Conservation (phyloP, 2,888 invertebrate species). For the Mesorhabditis belari region DNA sequence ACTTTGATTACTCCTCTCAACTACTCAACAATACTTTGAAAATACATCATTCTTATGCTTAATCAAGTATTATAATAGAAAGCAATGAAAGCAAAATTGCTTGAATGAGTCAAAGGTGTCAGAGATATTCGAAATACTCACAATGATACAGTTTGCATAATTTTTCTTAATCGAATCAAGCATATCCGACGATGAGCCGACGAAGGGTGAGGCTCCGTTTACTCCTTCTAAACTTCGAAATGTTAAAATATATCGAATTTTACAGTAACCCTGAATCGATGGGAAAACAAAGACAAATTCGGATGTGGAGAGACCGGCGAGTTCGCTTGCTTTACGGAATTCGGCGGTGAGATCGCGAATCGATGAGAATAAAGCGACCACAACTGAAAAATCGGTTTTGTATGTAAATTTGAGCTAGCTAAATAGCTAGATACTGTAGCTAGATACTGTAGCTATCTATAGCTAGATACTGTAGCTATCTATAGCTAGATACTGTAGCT, state of each 20-base stretch:
- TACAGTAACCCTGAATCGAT: slow-evolving; percentile 18
- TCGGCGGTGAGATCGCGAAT: slow-evolving; percentile 17
- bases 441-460: too few relatives aligned
- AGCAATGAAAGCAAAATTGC: too few relatives aligned
- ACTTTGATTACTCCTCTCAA: too few relatives aligned
- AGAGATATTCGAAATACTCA: too few relatives aligned
- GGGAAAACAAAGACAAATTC: slow-evolving; percentile 31
- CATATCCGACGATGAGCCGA: slow-evolving; percentile 7
- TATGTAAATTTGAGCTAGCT: background rate
- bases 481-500: too few relatives aligned
- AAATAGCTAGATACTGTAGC: background rate
- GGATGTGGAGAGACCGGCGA: slow-evolving; percentile 11
- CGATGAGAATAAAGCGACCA: slow-evolving; percentile 28
- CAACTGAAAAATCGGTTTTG: slow-evolving; percentile 21
- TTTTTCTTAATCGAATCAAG: slow-evolving; percentile 7
- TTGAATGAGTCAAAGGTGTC: too few relatives aligned
- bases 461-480: too few relatives aligned
- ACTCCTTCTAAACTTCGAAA: slow-evolving; percentile 8
- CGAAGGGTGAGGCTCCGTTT: slow-evolving; percentile 17
- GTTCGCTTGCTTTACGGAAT: slow-evolving; percentile 20
- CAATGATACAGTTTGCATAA: slow-evolving; percentile 15
- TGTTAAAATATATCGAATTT: too few relatives aligned
- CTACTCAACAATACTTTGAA: too few relatives aligned
- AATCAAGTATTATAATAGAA: too few relatives aligned
- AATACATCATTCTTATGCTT: too few relatives aligned